Evolutionary conservation across 2,113 vertebrate genomes (phyloP), one percentile per base, ranked within the genome.

Genomic region (Pangasianodon gigas): DNA sequence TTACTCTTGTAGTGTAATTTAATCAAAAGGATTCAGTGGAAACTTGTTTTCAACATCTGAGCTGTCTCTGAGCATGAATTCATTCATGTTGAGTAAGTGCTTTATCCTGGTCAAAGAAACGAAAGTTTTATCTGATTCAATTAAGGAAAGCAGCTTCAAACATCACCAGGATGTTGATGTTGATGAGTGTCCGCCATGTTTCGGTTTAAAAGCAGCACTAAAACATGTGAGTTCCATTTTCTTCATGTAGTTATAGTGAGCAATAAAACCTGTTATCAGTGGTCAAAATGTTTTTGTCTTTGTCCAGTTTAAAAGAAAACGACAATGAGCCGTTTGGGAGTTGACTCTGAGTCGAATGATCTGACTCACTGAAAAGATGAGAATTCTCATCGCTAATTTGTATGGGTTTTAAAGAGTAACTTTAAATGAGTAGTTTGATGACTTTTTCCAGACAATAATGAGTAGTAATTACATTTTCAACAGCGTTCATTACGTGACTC

Each of bases 401-500:
- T 58, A 13, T 52, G 2, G 18, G 52, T 41, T 82, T 83, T 58
- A 83, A 83, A 58, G 8, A 41, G n/a, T 11, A 83, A 83, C 54
- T 56, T 41, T 58, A 58, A 83, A 56, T 58, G 54, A 83, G 8
- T 37, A 58, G 81, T 41, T 18, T 11, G 16, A 32, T 32, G 44
- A 41, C 82, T 84, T 60, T 60, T 84, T 60, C 56, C 19, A 44
- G 56, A 84, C 82, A 60, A 14, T 58, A 58, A 60, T 32, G 51
- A 82, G n/a, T 10, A 54, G 54, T 60, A 84, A 60, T 60, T 60
- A 60, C 32, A 60, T 44, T 84, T 58, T 83, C 54, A 37, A 44
- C 54, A 84, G 54, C 32, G 1, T 84, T 60, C 82, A 84, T 60
- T 60, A 84, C 19, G 6, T 60, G 54, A 84, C 82, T 84, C 52